Base-by-base conservation (phyloP, 2,888 invertebrate genomes). In the Drosophila acutilabella region DNA sequence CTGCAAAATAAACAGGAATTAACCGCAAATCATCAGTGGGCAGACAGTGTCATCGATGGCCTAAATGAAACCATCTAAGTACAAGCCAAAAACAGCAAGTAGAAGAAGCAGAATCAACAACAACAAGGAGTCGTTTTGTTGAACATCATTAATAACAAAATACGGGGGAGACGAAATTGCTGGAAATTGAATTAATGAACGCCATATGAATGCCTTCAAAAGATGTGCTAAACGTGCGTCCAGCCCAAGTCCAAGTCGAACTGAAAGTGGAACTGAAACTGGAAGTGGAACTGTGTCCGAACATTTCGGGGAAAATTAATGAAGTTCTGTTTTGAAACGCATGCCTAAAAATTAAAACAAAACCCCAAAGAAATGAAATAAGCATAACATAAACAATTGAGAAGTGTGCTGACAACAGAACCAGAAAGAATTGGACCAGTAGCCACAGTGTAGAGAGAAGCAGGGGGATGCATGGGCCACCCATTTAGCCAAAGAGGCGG, bases 71-170 rank as follows among this genome's bases (percentile, higher is more conserved):
- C 66, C 75, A 78, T 68, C 74, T 65, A 75, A 78, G 67, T 69
- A 64, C 78, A 68, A 71, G 36, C 47, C 40, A 47, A 57, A 76
- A 68, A 74, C 65, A 47, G 41, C 26, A 45, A 64, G 36, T 41
- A 57, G 74, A 68, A 74, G 30, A 8, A 30, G 30, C 64, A 48
- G 42, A 20, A 45, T 60, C 42, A 62, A 53, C 56, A 75, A 54
- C 58, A 64, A 65, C 61, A 72, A 74, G 75, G 75, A 72, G 78
- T 74, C 88, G 88, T 89, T 91, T 90, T 90, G 90, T 87, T 80
- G 78, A 88, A 91, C 90, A 91, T 91, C 91, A 91, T 91, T 91
- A 91, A 91, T 91, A 88, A 91, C 87, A 86, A 80, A 87, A 81
- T 80, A 80, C 84, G 83, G 89, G 89, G 86, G 78, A 86, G 76